phyloP scores from a whole-genome alignment of 37 sponge, comb jelly and placozoan species.

The Dysidea cf. avara region DNA sequence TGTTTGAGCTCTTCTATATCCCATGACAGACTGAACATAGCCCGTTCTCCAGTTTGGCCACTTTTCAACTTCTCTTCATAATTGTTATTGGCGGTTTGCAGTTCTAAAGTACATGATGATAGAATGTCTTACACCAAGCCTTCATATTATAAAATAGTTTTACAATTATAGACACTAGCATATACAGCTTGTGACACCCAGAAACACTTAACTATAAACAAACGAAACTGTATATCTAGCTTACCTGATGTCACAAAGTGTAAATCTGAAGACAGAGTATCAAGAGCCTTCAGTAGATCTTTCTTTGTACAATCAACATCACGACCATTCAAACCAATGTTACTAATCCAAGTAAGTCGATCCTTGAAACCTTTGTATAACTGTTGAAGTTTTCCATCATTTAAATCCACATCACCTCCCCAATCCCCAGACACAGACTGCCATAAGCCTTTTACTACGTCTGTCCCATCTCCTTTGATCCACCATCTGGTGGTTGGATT shows the following conservation, averaged over 20 bases:
- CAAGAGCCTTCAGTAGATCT: not conserved
- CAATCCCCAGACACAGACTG: conserved; percentile 38
- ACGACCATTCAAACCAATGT: not conserved
- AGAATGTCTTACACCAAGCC: too few species aligned
- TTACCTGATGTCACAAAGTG: conserved; percentile 16
- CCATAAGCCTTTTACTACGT: conserved; percentile 24
- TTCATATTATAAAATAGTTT: too few species aligned
- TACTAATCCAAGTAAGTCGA: not conserved
- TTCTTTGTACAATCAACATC: not conserved
- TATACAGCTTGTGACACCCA: too few species aligned
- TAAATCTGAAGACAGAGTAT: not conserved
- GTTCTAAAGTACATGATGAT: conserved; percentile 16
- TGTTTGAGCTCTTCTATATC: conserved; percentile 18
- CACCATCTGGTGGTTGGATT: conserved; percentile 8
- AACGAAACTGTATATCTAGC: not conserved
- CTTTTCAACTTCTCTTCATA: conserved; percentile 27
- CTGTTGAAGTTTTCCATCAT: conserved; percentile 20
- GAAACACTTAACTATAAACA: too few species aligned
- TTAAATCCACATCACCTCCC: conserved; percentile 34
- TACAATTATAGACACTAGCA: too few species aligned
- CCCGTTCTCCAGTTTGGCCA: not conserved
- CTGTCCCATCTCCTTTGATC: conserved; percentile 40
- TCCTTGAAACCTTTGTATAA: not conserved
- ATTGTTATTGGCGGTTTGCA: not conserved
- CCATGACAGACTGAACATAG: conserved; percentile 34